phyloP scores from a whole-genome alignment of 2,888 invertebrate species.

The Scrobipalpa atriplicella region DNA sequence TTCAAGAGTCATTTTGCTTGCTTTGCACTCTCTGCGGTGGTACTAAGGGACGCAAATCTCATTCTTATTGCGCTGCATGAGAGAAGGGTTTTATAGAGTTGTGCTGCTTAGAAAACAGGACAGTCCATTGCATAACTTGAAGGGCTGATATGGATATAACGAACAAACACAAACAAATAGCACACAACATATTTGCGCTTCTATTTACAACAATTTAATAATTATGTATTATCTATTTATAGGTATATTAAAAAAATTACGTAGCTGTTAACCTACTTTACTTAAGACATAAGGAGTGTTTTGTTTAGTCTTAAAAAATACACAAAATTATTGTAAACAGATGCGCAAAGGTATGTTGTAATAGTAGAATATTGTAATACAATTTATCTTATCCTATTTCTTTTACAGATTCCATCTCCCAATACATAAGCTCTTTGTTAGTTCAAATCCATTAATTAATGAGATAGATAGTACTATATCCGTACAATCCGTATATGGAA shows the following conservation, averaged over 20 bases:
- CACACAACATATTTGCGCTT: too few species aligned
- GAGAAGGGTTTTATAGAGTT: conserved; percentile 14
- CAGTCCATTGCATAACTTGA: neutral
- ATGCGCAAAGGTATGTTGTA: too few species aligned
- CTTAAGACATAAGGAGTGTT: too few species aligned
- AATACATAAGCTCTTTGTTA: neutral
- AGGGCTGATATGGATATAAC: neutral
- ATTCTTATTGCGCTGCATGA: neutral
- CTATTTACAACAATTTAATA: too few species aligned
- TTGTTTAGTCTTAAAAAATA: too few species aligned
- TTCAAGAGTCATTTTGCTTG: conserved; percentile 50
- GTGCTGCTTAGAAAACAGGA: neutral
- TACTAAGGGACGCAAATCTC: neutral
- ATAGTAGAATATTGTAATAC: too few species aligned
- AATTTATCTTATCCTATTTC: too few species aligned
- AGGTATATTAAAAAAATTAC: too few species aligned
- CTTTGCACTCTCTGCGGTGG: conserved; percentile 51
- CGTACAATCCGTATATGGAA: neutral
- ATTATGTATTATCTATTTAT: too few species aligned
- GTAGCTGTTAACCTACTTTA: too few species aligned
- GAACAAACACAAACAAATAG: too few species aligned
- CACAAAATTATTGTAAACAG: too few species aligned
- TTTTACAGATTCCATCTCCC: neutral
- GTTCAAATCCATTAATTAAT: neutral
- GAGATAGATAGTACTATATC: neutral